A percentile compares a stretch with the other conserved stretches of the same genome.
Conservation (phyloP, 2,113 vertebrate species). For the Microcebus griseorufus region DNA sequence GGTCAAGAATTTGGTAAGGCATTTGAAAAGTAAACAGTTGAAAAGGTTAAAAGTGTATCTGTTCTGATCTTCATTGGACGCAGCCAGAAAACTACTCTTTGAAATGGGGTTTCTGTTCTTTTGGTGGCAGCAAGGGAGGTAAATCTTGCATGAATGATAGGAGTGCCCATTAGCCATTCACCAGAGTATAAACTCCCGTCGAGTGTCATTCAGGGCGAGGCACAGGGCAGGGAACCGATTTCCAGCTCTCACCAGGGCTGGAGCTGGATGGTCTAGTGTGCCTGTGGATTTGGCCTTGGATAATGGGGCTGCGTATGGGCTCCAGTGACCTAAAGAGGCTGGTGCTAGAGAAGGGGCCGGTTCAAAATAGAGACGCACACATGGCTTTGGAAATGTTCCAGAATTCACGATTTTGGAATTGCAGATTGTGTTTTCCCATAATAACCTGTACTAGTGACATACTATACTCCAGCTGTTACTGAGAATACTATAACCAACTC, state of each 20-base stretch:
- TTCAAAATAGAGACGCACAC: background rate
- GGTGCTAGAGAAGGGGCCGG: background rate
- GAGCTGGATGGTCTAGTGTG: too few species aligned
- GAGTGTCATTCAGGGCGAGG: background rate
- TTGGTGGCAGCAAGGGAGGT: background rate
- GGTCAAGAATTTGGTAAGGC: conserved; percentile 71
- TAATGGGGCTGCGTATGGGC: background rate
- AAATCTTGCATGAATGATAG: background rate
- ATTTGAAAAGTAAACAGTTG: conserved; percentile 75
- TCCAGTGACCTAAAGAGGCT: background rate
- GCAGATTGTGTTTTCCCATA: background rate
- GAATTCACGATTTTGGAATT: background rate
- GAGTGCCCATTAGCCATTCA: background rate
- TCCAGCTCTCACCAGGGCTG: background rate
- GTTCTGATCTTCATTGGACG: conserved; percentile 48
- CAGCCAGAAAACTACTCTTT: conserved; percentile 18
- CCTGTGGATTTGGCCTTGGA: background rate
- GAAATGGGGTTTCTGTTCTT: background rate
- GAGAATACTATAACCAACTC: too few species aligned
- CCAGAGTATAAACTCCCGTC: background rate
- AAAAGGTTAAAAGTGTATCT: conserved; percentile 68
- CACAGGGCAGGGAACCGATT: background rate
- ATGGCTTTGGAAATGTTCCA: background rate
- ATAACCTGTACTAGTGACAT: background rate
- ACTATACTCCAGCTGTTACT: background rate